These are phyloP conservation scores for Amitus sp. DNA, from an alignment of 2,888 invertebrate species.

Conservation along the genomic window DNA sequence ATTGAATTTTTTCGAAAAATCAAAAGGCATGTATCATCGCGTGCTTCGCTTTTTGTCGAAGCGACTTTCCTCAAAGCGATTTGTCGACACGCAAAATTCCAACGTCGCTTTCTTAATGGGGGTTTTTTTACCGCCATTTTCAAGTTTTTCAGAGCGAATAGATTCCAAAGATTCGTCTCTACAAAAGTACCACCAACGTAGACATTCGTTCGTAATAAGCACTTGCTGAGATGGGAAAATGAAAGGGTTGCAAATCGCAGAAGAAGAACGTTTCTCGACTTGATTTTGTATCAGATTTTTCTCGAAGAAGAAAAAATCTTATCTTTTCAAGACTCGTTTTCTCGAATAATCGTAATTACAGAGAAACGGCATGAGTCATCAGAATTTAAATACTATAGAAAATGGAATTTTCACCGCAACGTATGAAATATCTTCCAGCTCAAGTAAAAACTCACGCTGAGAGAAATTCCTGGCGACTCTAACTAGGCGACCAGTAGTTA, in stretches of 20 bases:
- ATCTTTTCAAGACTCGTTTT: too few relatives aligned
- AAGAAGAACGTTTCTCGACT: background rate
- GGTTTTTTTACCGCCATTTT: constrained; percentile 1
- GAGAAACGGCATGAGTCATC: background rate
- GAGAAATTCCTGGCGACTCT: too few relatives aligned
- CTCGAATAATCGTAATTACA: background rate
- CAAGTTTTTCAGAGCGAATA: constrained; percentile 18
- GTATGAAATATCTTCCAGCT: too few relatives aligned
- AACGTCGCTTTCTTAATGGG: constrained; percentile 3
- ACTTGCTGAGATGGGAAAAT: constrained; percentile 16
- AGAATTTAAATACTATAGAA: too few relatives aligned
- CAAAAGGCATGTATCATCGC: background rate
- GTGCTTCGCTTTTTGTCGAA: constrained; percentile 10
- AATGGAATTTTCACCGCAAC: too few relatives aligned
- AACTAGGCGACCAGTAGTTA: too few relatives aligned
- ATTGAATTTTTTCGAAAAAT: too few relatives aligned
- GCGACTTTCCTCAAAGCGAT: constrained; percentile 20
- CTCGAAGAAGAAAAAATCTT: too few relatives aligned
- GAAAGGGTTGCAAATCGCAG: constrained; percentile 15
- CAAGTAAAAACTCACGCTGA: too few relatives aligned
- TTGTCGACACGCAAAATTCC: background rate
- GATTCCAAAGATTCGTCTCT: constrained; percentile 2
- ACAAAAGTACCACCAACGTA: constrained; percentile 28
- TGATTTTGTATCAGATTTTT: too few relatives aligned
- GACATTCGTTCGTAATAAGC: constrained; percentile 26